A percentile compares a stretch with the other conserved stretches of the same genome.
Evolutionary conservation across 2,888 invertebrate genomes (phyloP).

Genomic region (Tenthredo amoena): DNA sequence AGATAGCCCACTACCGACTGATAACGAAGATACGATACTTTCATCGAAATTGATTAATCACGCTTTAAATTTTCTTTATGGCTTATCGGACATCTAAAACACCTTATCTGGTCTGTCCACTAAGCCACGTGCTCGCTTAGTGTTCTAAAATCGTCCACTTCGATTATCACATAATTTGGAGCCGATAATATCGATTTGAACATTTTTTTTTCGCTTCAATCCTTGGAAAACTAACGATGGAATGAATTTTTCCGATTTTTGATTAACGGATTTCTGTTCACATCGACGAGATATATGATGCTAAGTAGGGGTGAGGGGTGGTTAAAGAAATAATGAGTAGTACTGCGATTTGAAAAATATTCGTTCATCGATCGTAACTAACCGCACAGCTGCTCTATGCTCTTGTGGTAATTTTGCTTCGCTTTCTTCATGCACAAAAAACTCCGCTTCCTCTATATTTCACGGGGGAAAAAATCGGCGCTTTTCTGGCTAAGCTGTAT

Average conservation of each 20-base stretch:
- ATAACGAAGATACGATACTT: constrained; percentile 6
- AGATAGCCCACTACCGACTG: constrained; percentile 14
- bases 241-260: not conserved
- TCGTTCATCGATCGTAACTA: not conserved
- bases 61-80: not conserved
- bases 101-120: not conserved
- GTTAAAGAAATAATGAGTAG: not conserved
- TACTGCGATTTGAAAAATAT: not conserved
- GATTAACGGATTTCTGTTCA: not conserved
- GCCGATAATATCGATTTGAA: not conserved
- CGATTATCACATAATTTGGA: not conserved
- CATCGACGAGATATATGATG: not conserved
- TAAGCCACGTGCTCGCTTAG: not conserved
- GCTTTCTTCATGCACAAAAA: not conserved
- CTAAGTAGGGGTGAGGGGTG: not conserved
- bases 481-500: not conserved
- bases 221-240: not conserved
- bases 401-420: not conserved
- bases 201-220: not conserved
- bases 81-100: not conserved
- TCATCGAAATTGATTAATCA: not conserved
- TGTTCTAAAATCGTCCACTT: not conserved
- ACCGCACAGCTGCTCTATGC: not conserved
- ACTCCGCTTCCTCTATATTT: not conserved
- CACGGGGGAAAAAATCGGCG: not conserved